Evolutionary conservation across 2,888 invertebrate genomes (phyloP).

Genomic region (Andricus curvator): DNA sequence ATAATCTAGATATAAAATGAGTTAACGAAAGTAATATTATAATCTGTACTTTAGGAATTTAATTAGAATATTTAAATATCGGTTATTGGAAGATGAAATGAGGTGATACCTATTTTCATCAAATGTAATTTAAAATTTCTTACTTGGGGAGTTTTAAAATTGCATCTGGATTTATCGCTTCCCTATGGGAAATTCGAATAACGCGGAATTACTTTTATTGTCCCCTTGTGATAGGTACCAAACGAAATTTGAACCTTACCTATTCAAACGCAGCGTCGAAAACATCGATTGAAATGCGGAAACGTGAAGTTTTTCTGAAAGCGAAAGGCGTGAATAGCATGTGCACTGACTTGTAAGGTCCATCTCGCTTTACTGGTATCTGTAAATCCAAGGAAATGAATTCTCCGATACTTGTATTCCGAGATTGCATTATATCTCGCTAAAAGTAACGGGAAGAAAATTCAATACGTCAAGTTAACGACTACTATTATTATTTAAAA

Average conservation of each 20-base stretch:
- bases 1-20: not conserved
- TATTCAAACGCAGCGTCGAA: not conserved
- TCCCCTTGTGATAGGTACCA: not conserved
- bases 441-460: not conserved
- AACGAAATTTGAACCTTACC: not conserved
- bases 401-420: slow-evolving; percentile 2
- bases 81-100: not conserved
- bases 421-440: not conserved
- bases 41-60: not conserved
- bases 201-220: slow-evolving; percentile 1
- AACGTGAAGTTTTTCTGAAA: slow-evolving; percentile 21
- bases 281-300: not conserved
- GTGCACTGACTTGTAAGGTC: slow-evolving; percentile 16
- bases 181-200: not conserved
- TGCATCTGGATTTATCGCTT: not conserved
- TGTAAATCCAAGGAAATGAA: slow-evolving; percentile 15
- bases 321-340: not conserved
- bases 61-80: not conserved
- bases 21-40: not conserved
- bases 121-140: not conserved
- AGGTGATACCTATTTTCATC: slow-evolving; percentile 2
- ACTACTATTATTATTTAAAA: slow-evolving; percentile 25
- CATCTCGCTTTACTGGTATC: not conserved
- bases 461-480: slow-evolving; percentile 12
- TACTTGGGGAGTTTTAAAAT: not conserved